Evolutionary conservation across 2,797 vertebrate genomes (phyloP).

Genomic region (Eleutherodactylus coqui): DNA sequence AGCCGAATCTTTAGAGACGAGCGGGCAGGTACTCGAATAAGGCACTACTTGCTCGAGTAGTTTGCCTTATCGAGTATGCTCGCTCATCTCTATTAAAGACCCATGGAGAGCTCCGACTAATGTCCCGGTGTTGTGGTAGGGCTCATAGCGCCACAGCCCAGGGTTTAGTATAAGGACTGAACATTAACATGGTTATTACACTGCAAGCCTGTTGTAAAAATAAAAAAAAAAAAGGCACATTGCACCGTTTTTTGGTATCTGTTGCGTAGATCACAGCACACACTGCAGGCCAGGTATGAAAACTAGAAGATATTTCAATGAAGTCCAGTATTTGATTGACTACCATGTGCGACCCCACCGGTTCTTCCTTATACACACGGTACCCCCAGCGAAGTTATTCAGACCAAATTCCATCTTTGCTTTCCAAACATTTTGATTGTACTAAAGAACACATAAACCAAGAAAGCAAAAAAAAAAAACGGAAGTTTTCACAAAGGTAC

Average conservation of each 20-base stretch:
- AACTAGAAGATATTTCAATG: neutral
- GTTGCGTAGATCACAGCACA: conserved; percentile 60
- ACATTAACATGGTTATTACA: neutral
- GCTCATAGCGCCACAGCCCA: neutral
- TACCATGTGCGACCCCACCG: neutral
- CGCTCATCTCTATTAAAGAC: too few relatives aligned
- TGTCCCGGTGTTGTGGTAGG: neutral
- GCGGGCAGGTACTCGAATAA: too few relatives aligned
- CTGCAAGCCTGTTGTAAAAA: neutral
- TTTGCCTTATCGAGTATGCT: too few relatives aligned
- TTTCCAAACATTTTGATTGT: conserved; percentile 70
- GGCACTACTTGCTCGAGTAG: too few relatives aligned
- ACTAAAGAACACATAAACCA: conserved; percentile 68
- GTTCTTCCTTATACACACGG: neutral
- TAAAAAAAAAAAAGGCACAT: neutral
- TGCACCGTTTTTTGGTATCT: conserved; percentile 78
- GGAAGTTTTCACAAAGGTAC: conserved; percentile 59
- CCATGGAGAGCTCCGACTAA: neutral
- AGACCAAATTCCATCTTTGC: conserved; percentile 71
- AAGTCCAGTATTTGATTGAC: neutral
- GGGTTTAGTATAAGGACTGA: neutral
- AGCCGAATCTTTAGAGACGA: too few relatives aligned
- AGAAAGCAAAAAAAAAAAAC: conserved; percentile 66
- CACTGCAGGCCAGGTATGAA: conserved; percentile 65
- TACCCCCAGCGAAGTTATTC: conserved; percentile 35